Evolutionary conservation across 2,888 invertebrate species (phyloP).

Genomic region (Frankliniella intonsa): DNA sequence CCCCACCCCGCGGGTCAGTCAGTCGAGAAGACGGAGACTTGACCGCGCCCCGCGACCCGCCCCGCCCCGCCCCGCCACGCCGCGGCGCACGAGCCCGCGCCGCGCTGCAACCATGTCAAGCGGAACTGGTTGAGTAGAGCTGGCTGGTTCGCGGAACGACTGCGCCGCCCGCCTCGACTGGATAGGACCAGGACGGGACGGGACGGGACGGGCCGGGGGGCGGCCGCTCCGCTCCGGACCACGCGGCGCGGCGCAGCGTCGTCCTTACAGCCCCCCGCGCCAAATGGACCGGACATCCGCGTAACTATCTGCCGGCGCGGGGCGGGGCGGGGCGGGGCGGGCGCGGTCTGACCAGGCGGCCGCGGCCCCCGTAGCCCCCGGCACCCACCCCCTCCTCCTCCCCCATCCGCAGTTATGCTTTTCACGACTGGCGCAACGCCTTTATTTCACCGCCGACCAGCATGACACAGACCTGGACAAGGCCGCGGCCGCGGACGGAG

Average conservation of each 20-base stretch:
- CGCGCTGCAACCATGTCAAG: conserved; percentile 5
- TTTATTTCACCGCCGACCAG: too few relatives aligned
- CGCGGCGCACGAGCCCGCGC: background rate
- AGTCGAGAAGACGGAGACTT: background rate
- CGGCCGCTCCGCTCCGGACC: too few relatives aligned
- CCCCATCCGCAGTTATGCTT: too few relatives aligned
- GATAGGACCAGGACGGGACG: background rate
- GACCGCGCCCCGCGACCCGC: background rate
- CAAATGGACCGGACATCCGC: background rate
- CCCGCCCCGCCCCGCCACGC: background rate
- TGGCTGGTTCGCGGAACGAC: background rate
- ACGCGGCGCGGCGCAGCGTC: background rate
- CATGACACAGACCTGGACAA: too few relatives aligned
- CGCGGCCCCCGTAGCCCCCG: too few relatives aligned
- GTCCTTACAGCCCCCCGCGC: background rate
- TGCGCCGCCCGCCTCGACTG: too few relatives aligned
- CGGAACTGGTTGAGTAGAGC: background rate
- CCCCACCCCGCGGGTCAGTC: background rate
- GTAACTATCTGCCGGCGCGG: background rate
- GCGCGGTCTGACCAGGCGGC: background rate
- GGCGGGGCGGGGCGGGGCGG: background rate
- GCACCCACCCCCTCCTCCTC: too few relatives aligned
- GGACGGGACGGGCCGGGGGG: too few relatives aligned
- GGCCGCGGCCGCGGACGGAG: too few relatives aligned
- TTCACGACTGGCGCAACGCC: too few relatives aligned